A percentile compares a stretch with the other conserved stretches of the same genome.
These are phyloP conservation scores for Iguana delicatissima DNA, from an alignment of 2,797 vertebrate genomes.

Conservation along the genomic window DNA sequence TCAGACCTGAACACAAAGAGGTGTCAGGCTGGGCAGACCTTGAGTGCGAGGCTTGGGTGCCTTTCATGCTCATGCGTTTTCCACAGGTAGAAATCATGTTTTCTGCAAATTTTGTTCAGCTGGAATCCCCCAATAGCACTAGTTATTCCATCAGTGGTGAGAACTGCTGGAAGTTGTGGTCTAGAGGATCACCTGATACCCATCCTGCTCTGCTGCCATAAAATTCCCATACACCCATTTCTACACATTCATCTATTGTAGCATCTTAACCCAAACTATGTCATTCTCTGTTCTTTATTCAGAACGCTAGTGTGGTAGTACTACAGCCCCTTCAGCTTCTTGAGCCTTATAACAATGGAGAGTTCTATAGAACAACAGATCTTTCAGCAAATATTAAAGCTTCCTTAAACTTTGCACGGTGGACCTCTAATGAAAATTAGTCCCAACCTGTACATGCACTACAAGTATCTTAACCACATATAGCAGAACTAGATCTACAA, in stretches of 20 bases:
- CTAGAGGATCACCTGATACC: background rate
- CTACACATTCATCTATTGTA: too few relatives aligned
- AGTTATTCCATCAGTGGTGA: too few relatives aligned
- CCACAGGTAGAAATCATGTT: background rate
- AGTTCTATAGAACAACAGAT: constrained; percentile 1
- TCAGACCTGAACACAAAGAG: too few relatives aligned
- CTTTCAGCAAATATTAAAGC: background rate
- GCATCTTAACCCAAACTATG: too few relatives aligned
- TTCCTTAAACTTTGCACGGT: constrained; percentile 7
- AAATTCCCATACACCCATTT: too few relatives aligned
- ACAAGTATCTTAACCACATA: background rate
- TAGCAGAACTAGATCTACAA: background rate
- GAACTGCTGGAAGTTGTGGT: background rate
- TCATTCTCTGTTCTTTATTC: too few relatives aligned
- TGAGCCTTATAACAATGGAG: background rate
- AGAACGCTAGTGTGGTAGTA: background rate
- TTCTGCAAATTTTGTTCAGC: background rate
- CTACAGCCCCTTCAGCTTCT: background rate
- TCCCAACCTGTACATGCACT: background rate
- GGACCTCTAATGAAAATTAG: background rate
- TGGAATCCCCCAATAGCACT: too few relatives aligned
- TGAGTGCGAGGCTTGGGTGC: too few relatives aligned
- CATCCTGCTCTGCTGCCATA: background rate
- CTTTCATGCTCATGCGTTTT: too few relatives aligned
- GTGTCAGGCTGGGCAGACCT: too few relatives aligned